Evolutionary conservation across 2,888 invertebrate species (phyloP).

Genomic region (Leucophenga montana): DNA sequence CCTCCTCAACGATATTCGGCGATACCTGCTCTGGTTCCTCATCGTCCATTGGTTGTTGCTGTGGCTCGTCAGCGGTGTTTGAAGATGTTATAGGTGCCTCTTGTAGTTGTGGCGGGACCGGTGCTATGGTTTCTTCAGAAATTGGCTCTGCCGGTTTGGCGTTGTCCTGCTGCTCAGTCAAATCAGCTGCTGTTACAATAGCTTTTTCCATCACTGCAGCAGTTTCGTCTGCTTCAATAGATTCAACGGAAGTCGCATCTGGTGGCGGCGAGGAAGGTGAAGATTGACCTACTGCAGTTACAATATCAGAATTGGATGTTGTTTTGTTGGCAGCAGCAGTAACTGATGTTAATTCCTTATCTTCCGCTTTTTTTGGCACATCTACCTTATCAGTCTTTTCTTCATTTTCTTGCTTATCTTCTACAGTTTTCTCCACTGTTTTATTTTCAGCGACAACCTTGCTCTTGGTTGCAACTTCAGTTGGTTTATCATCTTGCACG

Average conservation of each 20-base stretch:
- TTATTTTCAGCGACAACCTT: no score
- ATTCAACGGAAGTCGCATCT: background rate
- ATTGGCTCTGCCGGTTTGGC: background rate
- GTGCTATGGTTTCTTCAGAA: background rate
- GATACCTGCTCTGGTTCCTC: conserved; percentile 49
- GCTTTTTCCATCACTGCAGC: conserved; percentile 10
- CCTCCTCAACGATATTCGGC: conserved; percentile 60
- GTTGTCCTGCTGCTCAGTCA: conserved; percentile 1
- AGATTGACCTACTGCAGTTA: background rate
- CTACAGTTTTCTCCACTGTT: conserved; percentile 2
- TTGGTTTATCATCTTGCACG: no score
- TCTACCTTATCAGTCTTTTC: conserved; percentile 6
- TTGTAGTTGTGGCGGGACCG: conserved; percentile 6
- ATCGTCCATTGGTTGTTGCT: conserved; percentile 67
- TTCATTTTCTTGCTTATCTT: background rate
- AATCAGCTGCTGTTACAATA: conserved; percentile 1
- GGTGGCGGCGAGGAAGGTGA: background rate
- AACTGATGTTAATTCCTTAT: conserved; percentile 1
- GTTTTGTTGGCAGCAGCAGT: conserved; percentile 28
- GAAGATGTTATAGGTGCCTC: conserved; percentile 16
- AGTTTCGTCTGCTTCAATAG: conserved; percentile 40
- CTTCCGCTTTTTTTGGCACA: background rate
- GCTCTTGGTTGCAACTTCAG: no score
- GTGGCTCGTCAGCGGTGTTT: background rate
- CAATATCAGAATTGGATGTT: conserved; percentile 27